phyloP scores from a whole-genome alignment of 2,888 invertebrate genomes.

The Tetheella fluctuosa region DNA sequence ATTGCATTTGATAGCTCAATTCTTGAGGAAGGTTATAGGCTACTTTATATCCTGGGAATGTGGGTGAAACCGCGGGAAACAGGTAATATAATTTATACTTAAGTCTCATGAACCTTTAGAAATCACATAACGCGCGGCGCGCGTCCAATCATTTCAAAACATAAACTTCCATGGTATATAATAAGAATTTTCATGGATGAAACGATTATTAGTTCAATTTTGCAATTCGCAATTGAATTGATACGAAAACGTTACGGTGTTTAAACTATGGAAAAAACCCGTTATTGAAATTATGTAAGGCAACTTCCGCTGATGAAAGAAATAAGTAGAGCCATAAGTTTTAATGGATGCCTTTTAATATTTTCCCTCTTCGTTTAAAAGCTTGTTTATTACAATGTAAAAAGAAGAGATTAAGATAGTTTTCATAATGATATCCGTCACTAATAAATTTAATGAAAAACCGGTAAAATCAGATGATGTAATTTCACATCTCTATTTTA shows the following conservation, averaged over 20 bases:
- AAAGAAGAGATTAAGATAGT: too few relatives aligned
- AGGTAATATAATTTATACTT: background rate
- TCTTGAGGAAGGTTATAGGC: too few relatives aligned
- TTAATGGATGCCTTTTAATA: background rate
- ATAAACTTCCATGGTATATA: background rate
- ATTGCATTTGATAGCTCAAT: too few relatives aligned
- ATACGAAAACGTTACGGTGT: conserved; percentile 22
- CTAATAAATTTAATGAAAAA: background rate
- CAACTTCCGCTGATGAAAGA: conserved; percentile 19
- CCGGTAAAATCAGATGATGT: background rate
- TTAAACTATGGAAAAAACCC: conserved; percentile 25
- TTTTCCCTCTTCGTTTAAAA: background rate
- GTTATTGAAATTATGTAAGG: conserved; percentile 27
- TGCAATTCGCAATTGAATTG: conserved; percentile 24
- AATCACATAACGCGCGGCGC: background rate
- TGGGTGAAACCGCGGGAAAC: too few relatives aligned
- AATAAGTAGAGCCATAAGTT: background rate
- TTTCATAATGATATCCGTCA: too few relatives aligned
- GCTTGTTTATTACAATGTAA: background rate
- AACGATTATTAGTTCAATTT: conserved; percentile 26
- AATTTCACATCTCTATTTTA: background rate
- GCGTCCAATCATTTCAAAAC: background rate
- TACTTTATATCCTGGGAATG: too few relatives aligned
- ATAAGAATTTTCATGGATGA: conserved; percentile 25
- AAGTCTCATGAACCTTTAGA: background rate